Base-by-base conservation (phyloP, 2,888 invertebrate genomes). In the Ectemnius lituratus region DNA sequence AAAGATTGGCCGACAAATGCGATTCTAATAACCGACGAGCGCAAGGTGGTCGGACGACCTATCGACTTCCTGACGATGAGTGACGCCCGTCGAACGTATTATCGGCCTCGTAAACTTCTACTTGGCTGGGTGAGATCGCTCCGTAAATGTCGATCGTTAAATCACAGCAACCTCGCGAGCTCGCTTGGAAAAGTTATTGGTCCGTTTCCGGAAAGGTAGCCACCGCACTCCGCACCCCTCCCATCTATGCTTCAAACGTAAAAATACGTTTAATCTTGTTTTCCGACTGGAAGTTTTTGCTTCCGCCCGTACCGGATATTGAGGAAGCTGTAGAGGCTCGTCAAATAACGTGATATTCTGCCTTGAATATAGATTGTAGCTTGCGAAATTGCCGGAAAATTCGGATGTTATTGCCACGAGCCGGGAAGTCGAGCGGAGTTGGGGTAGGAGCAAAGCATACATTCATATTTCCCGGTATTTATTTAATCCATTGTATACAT, bases 221-320 rank as follows among this genome's bases (percentile, higher is more conserved):
- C 59, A 62, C 27, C 73, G 64, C 13, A 18, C 61, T 46, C 57
- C 57, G 45, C 57, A 49, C 45, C 64, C 45, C 14, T 28, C 68
- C 62, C 37, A 11, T 20, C n/a, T 8, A n/a, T 28, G 60, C 45
- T 52, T 46, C 52, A 62, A 57, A 11, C 76, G 79, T 75, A 79
- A 77, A 84, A 84, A 84, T 84, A 82, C 75, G 76, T 79, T 84
- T 84, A 84, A 84, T 84, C 78, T 82, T 75, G 79, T 84, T 84
- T 75, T 69, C 75, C 69, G 64, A 60, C 61, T 62, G 66, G 75
- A 66, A 62, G 59, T 66, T 65, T 66, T 63, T 73, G 52, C 59
- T 47, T 58, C 61, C 13, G 52, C 16, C 16, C n/a, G 58, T 56
- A 56, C 37, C n/a, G n/a, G 28, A 18, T 14, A 18, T n/a, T 56